These are phyloP conservation scores for Pachyrhynchus sulphureomaculatus DNA, from an alignment of 1,140 invertebrate species.

Conservation along the genomic window DNA sequence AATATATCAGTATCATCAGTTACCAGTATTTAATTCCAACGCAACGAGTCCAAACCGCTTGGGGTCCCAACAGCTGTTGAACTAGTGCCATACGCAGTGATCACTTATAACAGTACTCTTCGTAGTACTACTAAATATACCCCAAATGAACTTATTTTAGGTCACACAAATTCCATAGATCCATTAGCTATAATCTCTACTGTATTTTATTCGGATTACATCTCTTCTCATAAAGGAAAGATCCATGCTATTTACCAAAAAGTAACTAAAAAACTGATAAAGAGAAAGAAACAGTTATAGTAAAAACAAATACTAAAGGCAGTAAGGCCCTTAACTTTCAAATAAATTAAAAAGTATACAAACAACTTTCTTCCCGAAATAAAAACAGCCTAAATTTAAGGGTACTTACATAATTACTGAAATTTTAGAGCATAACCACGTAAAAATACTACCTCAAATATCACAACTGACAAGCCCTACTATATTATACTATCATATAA, in stretches of 20 bases:
- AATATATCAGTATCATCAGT: too few relatives aligned
- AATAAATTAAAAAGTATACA: not conserved
- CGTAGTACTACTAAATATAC: conserved; percentile 10
- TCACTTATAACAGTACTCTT: conserved; percentile 4
- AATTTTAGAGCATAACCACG: not conserved
- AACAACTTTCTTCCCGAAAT: not conserved
- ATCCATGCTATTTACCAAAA: not conserved
- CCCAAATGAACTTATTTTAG: conserved; percentile 10
- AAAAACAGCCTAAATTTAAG: not conserved
- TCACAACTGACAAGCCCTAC: too few relatives aligned
- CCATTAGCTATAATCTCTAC: conserved; percentile 14
- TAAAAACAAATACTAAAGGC: not conserved
- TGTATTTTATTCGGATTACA: conserved; percentile 23
- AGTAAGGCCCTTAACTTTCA: not conserved
- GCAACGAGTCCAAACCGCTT: too few relatives aligned
- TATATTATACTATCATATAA: too few relatives aligned
- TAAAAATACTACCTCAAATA: not conserved
- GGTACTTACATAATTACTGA: not conserved
- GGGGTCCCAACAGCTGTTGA: conserved; percentile 10
- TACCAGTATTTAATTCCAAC: too few relatives aligned
- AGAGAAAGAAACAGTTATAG: not conserved
- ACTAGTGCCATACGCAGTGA: conserved; percentile 31
- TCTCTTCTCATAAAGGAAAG: conserved; percentile 6
- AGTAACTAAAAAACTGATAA: not conserved
- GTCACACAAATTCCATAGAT: conserved; percentile 8